Conservation (phyloP, 2,888 invertebrate genomes). For the Boloria selene region DNA sequence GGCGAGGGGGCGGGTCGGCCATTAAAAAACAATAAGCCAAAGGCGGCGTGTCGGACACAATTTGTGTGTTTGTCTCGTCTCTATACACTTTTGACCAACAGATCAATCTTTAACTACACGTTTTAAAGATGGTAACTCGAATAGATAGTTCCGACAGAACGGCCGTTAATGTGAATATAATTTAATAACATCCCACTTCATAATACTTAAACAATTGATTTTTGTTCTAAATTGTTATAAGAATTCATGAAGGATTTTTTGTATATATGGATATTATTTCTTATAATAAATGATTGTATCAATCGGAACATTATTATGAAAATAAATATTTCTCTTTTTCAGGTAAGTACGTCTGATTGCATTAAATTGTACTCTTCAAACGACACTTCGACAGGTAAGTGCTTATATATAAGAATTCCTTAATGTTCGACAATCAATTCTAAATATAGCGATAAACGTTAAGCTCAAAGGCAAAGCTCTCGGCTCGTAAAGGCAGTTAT, state of each 20-base stretch:
- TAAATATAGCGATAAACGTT: conserved; percentile 18
- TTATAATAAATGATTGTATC: too few relatives aligned
- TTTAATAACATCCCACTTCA: conserved; percentile 14
- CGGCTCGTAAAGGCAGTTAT: conserved; percentile 19
- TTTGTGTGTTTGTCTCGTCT: conserved; percentile 69
- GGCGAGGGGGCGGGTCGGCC: conserved; percentile 66
- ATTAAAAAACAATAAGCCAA: conserved; percentile 80
- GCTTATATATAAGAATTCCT: not conserved
- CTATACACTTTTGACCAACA: conserved; percentile 50
- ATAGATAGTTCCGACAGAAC: conserved; percentile 4
- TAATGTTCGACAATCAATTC: conserved; percentile 14
- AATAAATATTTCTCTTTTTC: conserved; percentile 18
- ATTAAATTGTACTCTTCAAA: conserved; percentile 1
- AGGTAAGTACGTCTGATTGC: conserved; percentile 26
- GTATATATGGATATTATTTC: too few relatives aligned
- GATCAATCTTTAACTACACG: conserved; percentile 37
- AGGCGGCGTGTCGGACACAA: conserved; percentile 70
- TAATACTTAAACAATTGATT: too few relatives aligned
- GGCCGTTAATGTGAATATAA: conserved; percentile 16
- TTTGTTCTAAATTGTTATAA: not conserved
- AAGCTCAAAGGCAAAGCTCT: conserved; percentile 9
- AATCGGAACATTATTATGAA: not conserved
- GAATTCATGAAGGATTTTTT: not conserved
- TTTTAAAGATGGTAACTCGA: conserved; percentile 9
- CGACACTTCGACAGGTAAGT: conserved; percentile 12